These are phyloP conservation scores for Gobius niger DNA, from an alignment of 2,113 vertebrate species.

Conservation along the genomic window DNA sequence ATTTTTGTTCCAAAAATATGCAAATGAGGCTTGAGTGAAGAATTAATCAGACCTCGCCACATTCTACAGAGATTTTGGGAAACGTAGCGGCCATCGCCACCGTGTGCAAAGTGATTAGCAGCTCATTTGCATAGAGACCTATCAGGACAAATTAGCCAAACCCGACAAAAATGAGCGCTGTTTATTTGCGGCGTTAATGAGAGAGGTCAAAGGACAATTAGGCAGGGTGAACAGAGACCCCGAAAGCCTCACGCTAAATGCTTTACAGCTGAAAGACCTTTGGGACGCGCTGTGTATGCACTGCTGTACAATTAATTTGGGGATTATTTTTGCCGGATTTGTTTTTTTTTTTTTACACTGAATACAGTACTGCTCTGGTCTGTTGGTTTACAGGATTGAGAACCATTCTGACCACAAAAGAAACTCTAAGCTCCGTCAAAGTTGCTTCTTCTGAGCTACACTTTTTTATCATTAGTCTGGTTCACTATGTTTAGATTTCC, in stretches of 20 bases:
- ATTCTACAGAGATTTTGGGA: constrained; percentile 45
- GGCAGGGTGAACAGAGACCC: constrained; percentile 19
- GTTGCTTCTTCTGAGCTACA: no score
- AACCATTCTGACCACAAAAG: not conserved
- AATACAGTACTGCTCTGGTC: not conserved
- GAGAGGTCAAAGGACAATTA: constrained; percentile 36
- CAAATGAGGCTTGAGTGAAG: constrained; percentile 42
- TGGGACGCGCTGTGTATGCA: not conserved
- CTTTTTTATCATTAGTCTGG: no score
- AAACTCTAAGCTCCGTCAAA: no score
- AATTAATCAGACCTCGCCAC: constrained; percentile 51
- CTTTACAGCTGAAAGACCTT: constrained; percentile 4
- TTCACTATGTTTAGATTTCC: no score
- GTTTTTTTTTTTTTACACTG: not conserved
- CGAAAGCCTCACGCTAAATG: constrained; percentile 15
- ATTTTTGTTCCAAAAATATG: constrained; percentile 49
- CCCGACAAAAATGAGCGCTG: constrained; percentile 21
- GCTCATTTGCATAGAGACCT: constrained; percentile 55
- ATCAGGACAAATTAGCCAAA: constrained; percentile 53
- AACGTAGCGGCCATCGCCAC: constrained; percentile 44
- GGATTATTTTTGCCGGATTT: not conserved
- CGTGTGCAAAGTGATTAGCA: constrained; percentile 50
- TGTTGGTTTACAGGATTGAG: not conserved
- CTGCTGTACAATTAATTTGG: not conserved
- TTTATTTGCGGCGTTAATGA: constrained; percentile 44